These are phyloP conservation scores for Apodemus agrarius DNA, from an alignment of 2,797 vertebrate genomes.

Conservation along the genomic window DNA sequence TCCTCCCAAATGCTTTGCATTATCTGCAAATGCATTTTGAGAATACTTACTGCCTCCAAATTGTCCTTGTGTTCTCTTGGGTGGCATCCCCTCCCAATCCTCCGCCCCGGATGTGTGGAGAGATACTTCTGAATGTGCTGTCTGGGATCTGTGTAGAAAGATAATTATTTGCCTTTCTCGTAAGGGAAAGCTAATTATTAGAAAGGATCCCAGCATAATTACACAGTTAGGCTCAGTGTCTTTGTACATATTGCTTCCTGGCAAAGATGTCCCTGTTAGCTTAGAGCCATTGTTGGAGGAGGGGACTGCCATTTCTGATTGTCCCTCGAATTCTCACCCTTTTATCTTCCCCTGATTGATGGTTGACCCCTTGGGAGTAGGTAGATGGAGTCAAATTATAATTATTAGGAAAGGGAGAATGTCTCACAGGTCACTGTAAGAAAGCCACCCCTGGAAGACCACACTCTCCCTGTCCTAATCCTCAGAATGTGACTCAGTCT, in stretches of 20 bases:
- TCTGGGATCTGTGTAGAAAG: constrained; percentile 71
- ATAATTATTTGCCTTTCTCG: constrained; percentile 80
- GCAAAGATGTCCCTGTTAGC: constrained; percentile 15
- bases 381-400: neutral
- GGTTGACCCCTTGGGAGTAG: neutral
- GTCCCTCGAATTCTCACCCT: neutral
- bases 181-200: constrained; percentile 78
- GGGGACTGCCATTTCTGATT: neutral
- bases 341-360: neutral
- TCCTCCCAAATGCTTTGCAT: neutral
- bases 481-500: neutral
- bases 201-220: constrained; percentile 75
- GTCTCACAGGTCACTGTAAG: neutral
- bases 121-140: constrained; percentile 38
- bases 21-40: neutral
- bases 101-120: neutral
- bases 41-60: neutral
- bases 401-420: neutral
- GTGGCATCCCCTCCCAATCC: neutral
- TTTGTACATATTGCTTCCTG: constrained; percentile 66
- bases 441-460: neutral
- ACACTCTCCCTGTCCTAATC: neutral
- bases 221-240: constrained; percentile 62
- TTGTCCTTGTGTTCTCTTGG: neutral
- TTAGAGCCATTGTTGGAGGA: neutral